Evolutionary conservation across 2,113 vertebrate species (phyloP), one percentile per base, ranked within the genome.

Genomic region (Dicentrarchus labrax): DNA sequence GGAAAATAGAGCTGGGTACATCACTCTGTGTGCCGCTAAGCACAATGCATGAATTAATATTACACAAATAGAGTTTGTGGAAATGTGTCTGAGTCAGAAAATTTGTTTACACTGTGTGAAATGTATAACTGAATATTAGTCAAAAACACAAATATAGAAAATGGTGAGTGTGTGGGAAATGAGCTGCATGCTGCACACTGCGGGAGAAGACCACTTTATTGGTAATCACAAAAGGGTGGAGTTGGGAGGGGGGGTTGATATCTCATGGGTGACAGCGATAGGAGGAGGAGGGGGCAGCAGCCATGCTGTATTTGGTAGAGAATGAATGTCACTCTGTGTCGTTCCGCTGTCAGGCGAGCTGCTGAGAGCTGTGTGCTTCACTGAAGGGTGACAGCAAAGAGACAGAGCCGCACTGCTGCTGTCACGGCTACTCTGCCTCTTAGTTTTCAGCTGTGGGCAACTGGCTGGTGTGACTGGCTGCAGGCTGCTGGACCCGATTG

Each of bases 331-430:
- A 88, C 78, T 88, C 59, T 75, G 70, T 66, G 84, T 90, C 59
- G 85, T 76, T 88, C 59, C n/a, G 51, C 91, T 93, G 89, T 92
- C 90, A 89, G 70, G 54, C 82, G 69, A 88, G 90, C 78, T 72
- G 90, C 86, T 76, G 87, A 89, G 85, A 78, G 67, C 86, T 67
- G 57, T n/a, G 84, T 76, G 86, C 90, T 88, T 79, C 88, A 90
- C 88, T 91, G 93, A 92, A 87, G 88, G 88, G 87, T 91, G 93
- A 94, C 94, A 88, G 88, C 56, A 57, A 57, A 85, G 82, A 88
- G 90, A 94, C 78, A 89, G 81, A 64, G 77, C 76, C 66, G 62
- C 88, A 80, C 92, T 83, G 87, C 85, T 83, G 67, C 86, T 94
- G 91, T 92, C 93, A 92, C 45, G 80, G 86, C 80, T 79, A 76